Conservation (phyloP, 2,888 invertebrate genomes). For the Loripinus fragilis region DNA sequence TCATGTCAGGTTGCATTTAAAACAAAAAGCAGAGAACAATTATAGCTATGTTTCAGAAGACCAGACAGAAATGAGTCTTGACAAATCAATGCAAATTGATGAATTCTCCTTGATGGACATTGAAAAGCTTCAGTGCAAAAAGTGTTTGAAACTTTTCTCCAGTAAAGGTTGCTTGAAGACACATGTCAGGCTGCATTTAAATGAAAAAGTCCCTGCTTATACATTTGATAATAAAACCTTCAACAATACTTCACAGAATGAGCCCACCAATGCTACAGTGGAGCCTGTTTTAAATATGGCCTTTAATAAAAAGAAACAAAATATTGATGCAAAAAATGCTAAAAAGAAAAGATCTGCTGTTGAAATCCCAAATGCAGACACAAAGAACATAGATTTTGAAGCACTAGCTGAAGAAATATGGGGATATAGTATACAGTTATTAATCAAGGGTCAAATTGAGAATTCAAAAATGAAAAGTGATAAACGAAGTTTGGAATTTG, state of each 20-base stretch:
- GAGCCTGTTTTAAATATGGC: too few relatives aligned
- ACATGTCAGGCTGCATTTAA: neutral
- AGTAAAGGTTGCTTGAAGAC: conserved; percentile 1
- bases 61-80: neutral
- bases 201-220: neutral
- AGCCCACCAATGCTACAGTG: too few relatives aligned
- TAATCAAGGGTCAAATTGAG: neutral
- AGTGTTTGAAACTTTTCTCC: neutral
- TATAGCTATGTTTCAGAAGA: too few relatives aligned
- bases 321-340: too few relatives aligned
- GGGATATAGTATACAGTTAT: neutral
- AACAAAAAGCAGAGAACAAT: too few relatives aligned
- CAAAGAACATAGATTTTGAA: neutral
- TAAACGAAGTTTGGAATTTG: neutral
- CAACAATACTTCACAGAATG: neutral
- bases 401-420: neutral
- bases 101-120: neutral
- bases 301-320: too few relatives aligned
- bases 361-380: neutral
- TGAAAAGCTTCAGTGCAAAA: neutral
- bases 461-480: neutral
- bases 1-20: neutral
- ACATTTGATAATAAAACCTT: neutral
- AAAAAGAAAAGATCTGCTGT: too few relatives aligned
- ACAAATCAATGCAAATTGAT: neutral